A percentile compares a stretch with the other conserved stretches of the same genome.
Evolutionary conservation across 53 echinoderm and acorn worm species (phyloP).

Genomic region (Actinopyga echinites): DNA sequence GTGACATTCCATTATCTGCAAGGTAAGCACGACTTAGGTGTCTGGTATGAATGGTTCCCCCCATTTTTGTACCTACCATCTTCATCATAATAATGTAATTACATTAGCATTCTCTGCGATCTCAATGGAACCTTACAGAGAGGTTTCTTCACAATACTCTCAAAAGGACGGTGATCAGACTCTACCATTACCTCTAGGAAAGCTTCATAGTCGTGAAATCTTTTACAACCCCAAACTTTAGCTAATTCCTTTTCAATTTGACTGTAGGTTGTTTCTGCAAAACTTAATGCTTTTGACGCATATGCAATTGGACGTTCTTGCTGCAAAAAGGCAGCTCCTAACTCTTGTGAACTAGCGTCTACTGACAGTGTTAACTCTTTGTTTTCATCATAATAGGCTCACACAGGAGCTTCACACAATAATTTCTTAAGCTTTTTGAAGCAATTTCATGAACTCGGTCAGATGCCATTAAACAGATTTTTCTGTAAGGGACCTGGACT

Average conservation of each 20-base stretch:
- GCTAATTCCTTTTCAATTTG: neutral
- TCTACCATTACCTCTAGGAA: too few relatives aligned
- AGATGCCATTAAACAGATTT: slow-evolving; percentile 28
- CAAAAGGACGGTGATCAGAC: too few relatives aligned
- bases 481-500: neutral
- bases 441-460: neutral
- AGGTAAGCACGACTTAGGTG: neutral
- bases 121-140: too few relatives aligned
- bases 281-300: neutral
- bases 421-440: neutral
- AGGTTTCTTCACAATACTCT: too few relatives aligned
- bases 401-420: too few relatives aligned
- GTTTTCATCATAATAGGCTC: too few relatives aligned
- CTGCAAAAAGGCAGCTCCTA: neutral
- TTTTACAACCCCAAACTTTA: slow-evolving; percentile 1
- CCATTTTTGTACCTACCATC: too few relatives aligned
- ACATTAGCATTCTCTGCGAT: too few relatives aligned
- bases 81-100: too few relatives aligned
- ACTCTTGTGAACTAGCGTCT: neutral
- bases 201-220: neutral
- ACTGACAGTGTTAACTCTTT: neutral
- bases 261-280: neutral
- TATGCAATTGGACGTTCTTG: neutral
- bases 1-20: neutral
- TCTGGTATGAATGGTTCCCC: slow-evolving; percentile 1